Percentiles rank a stretch among this genome's conserved stretches.
phyloP scores from a whole-genome alignment of 2,113 vertebrate genomes.

The Coreoperca whiteheadi region DNA sequence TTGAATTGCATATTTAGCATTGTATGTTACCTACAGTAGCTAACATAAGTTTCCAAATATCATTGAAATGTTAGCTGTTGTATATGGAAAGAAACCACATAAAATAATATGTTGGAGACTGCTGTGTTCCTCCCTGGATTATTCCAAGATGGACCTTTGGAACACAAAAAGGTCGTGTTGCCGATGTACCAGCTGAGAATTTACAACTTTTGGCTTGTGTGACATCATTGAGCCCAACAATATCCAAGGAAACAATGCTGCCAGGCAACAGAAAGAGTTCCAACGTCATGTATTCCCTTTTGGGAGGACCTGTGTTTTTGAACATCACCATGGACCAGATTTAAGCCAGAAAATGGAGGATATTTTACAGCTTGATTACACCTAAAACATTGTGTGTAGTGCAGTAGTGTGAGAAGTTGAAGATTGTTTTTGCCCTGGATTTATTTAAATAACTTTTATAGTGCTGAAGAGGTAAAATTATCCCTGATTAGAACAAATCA shows the following conservation, averaged over 20 bases:
- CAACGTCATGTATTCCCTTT: slow-evolving; percentile 8
- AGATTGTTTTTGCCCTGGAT: no score
- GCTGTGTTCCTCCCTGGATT: slow-evolving; percentile 9
- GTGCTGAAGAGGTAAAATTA: neutral
- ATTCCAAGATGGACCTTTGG: neutral
- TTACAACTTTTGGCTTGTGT: slow-evolving; percentile 30
- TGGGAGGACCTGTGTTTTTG: neutral
- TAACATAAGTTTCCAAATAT: neutral
- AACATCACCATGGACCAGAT: neutral
- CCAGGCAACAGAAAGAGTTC: slow-evolving; percentile 30
- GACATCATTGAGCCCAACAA: slow-evolving; percentile 25
- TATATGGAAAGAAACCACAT: neutral
- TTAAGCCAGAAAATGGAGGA: no score
- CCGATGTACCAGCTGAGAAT: slow-evolving; percentile 36
- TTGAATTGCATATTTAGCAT: no score
- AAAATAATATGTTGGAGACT: slow-evolving; percentile 33
- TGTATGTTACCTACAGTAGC: neutral
- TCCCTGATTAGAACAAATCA: neutral
- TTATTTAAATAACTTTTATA: neutral
- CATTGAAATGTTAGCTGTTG: slow-evolving; percentile 1
- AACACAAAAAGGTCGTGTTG: slow-evolving; percentile 13
- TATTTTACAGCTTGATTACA: no score
- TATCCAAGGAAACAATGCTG: slow-evolving; percentile 34
- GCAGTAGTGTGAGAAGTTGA: neutral
- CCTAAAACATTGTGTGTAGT: no score